Base-by-base conservation (phyloP, 2,888 invertebrate species). In the Dicyrtoma fusca region DNA sequence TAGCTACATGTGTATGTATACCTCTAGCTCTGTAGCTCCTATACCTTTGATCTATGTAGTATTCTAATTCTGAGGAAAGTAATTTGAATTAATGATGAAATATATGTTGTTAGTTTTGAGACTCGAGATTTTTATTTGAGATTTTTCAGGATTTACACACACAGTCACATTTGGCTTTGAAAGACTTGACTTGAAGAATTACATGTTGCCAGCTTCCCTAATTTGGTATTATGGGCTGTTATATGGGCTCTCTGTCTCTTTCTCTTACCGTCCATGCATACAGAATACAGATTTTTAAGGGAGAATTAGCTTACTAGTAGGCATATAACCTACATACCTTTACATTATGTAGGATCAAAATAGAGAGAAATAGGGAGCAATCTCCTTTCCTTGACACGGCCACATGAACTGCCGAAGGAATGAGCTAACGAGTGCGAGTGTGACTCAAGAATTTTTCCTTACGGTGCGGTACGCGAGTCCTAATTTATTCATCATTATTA, bases 181-280 rank as follows among this genome's bases (percentile, higher is more conserved):
- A 34, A 34, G 34, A n/a, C 17, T 49, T 49, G 4, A n/a, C 17
- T 53, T 53, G 53, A 10, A 17, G 53, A 53, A 19, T 17, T 53
- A 53, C 14, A 44, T 61, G 42, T 61, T 42, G 14, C 21, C 19
- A 53, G 66, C 55, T 55, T 55, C 11, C 66, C 66, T 66, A 66
- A 66, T 66, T 66, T 63, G 63, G 63, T 19, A n/a, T 63, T 63
- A 47, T 63, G 63, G 63, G 63, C 63, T 63, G 63, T 47, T 19
- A 5, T 8, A 3, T 34, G 34, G 34, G 34, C n/a, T n/a, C n/a
- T 25, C 57, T 57, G 57, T n/a, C 11, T 57, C 34, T 34, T 34
- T 34, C 8, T 34, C 34, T 34, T 34, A 34, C n/a, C n/a, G n/a
- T n/a, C n/a, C n/a, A n/a, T n/a, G n/a, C n/a, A n/a, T n/a, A n/a